Conservation (phyloP, 2,113 vertebrate species). For the Austrofundulus limnaeus region DNA sequence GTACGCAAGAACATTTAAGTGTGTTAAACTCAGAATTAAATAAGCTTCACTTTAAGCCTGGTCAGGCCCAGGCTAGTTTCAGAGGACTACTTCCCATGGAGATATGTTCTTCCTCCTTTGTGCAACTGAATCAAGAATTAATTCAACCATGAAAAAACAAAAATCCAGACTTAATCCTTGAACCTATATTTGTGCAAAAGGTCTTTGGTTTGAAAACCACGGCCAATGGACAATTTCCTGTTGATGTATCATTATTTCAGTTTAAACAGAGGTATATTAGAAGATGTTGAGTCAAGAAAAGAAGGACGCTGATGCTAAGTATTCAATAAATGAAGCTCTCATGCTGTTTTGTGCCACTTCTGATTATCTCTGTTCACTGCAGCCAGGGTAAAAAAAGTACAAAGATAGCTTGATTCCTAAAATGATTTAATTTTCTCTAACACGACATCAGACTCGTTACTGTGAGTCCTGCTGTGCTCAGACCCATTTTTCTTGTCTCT, state of each 20-base stretch:
- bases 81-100: no score
- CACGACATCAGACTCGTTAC: slow-evolving; percentile 3
- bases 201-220: not conserved
- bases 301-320: no score
- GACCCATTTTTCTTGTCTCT: slow-evolving; percentile 36
- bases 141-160: no score
- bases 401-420: not conserved
- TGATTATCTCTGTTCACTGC: not conserved
- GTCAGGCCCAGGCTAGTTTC: no score
- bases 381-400: not conserved
- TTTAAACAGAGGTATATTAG: not conserved
- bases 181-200: no score
- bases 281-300: no score
- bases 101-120: no score
- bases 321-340: not conserved
- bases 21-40: no score
- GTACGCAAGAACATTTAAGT: no score
- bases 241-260: not conserved
- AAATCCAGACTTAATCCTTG: no score
- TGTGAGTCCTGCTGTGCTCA: slow-evolving; percentile 30
- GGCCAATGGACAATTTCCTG: not conserved
- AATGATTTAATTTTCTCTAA: not conserved
- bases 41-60: no score
- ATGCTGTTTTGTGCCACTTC: not conserved
- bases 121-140: no score